Conservation (phyloP, 2,888 invertebrate genomes). For the Leptopilina syphax region DNA sequence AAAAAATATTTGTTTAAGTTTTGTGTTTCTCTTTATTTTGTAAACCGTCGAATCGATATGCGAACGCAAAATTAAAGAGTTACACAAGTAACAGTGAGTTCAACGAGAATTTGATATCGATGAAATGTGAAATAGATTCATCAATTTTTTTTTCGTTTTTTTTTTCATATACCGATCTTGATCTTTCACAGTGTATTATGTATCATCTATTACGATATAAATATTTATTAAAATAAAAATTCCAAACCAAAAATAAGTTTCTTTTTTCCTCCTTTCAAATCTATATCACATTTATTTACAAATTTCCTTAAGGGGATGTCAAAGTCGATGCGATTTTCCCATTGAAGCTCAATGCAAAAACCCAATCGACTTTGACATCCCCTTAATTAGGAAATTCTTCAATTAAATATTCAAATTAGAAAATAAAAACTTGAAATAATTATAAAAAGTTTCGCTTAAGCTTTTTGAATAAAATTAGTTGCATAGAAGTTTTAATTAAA, state of each 20-base stretch:
- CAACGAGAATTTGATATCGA: slow-evolving; percentile 52
- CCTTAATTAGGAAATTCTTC: too few species aligned
- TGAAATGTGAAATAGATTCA: slow-evolving; percentile 52
- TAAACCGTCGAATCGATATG: slow-evolving; percentile 43
- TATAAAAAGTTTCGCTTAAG: too few species aligned
- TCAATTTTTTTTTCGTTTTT: slow-evolving; percentile 45
- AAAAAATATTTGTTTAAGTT: slow-evolving; percentile 16
- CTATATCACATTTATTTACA: too few species aligned
- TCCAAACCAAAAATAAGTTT: slow-evolving; percentile 55
- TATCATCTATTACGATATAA: slow-evolving; percentile 66
- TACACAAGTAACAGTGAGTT: slow-evolving; percentile 47
- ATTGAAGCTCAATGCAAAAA: too few species aligned
- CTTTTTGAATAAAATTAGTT: too few species aligned
- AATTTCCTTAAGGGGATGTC: too few species aligned
- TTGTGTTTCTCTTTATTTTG: slow-evolving; percentile 51
- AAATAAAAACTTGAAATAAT: too few species aligned
- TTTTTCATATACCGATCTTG: slow-evolving; percentile 61
- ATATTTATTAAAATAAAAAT: slow-evolving; percentile 71
- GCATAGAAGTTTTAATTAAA: too few species aligned
- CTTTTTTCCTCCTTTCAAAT: not conserved
- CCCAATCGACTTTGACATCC: too few species aligned
- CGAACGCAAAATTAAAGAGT: slow-evolving; percentile 43
- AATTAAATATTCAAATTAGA: too few species aligned
- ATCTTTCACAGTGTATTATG: slow-evolving; percentile 68
- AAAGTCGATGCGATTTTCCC: too few species aligned